Base-by-base conservation (phyloP, 2,113 vertebrate genomes). In the Sylvilagus bachmani region DNA sequence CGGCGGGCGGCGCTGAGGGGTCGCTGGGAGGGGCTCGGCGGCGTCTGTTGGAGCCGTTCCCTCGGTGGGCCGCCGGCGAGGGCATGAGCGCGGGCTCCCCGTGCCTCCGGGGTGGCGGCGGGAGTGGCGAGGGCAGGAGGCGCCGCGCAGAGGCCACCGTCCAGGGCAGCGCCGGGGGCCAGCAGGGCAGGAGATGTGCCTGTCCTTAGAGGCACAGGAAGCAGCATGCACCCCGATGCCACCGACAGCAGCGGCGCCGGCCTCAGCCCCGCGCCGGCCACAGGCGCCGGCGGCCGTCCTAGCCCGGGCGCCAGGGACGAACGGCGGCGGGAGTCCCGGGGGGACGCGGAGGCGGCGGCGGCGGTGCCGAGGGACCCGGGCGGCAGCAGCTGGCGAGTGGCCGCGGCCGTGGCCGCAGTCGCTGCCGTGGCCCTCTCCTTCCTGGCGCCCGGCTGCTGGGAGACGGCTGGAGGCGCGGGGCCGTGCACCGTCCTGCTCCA, bases 141-240 rank as follows among this genome's bases (percentile, higher is more conserved):
- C 79, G 25, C 73, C 69, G 79, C 74, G 90, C 86, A 6, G 94
- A 90, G 95, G 97, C 93, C 94, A 77, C 91, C 62, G 97, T 92
- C 89, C 97, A n/a, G 90, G 96, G 81, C 93, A 82, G 93, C 94
- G 62, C 83, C 80, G 75, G 77, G 96, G 95, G 82, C 49, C 79
- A 21, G 94, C 73, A 33, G 69, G 96, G 93, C 97, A 38, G 98
- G 98, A 98, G 97, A 98, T 98, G 98, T 94, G 95, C 98, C 95
- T 95, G 90, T 93, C 86, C 55, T 94, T 96, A 90, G 97, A 93
- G 94, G 95, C 96, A 25, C 93, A 95, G 86, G 94, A 83, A 96
- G 96, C 98, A 98, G 97, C 96, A 98, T 98, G 98, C 97, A 97
- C 78, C 95, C 95, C 92, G 97, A 94, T 83, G 95, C 96, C 93